phyloP scores from a whole-genome alignment of 1,140 invertebrate species.

The Teleogryllus occipitalis region DNA sequence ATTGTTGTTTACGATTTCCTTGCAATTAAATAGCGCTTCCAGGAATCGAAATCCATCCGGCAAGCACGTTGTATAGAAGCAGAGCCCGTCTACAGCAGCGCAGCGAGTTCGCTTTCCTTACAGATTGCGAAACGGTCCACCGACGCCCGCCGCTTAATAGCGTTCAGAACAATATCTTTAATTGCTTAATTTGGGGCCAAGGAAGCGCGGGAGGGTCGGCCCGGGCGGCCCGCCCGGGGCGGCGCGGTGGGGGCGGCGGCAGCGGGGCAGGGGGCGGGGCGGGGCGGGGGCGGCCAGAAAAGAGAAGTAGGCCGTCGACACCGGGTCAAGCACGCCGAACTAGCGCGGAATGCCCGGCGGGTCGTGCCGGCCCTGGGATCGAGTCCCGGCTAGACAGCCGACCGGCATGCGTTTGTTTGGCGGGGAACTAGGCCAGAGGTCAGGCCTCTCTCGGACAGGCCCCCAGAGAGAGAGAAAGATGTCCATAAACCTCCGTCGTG shows the following conservation, averaged over 20 bases:
- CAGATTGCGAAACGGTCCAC: not conserved
- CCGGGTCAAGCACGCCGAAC: not conserved
- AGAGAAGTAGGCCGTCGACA: not conserved
- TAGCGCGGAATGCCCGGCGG: not conserved
- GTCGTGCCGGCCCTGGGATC: not conserved
- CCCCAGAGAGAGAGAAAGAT: not conserved
- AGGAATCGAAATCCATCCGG: too few relatives aligned
- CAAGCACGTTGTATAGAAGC: too few relatives aligned
- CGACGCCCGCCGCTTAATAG: not conserved
- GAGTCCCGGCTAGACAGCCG: not conserved
- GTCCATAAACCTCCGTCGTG: not conserved
- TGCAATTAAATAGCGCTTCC: too few relatives aligned
- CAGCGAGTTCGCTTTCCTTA: not conserved
- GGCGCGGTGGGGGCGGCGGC: too few relatives aligned
- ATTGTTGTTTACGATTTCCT: too few relatives aligned
- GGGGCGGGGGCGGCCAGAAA: not conserved
- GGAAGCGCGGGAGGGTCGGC: not conserved
- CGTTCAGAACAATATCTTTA: not conserved
- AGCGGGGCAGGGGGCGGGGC: not conserved
- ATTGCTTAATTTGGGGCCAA: not conserved
- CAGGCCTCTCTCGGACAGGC: not conserved
- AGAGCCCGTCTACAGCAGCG: too few relatives aligned
- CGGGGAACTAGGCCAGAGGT: not conserved
- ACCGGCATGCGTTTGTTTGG: not conserved
- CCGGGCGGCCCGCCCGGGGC: too few relatives aligned